Percentiles rank a stretch among this genome's conserved stretches.
Conservation (phyloP, 2,888 invertebrate species). For the Mesodorylaimus sp. region DNA sequence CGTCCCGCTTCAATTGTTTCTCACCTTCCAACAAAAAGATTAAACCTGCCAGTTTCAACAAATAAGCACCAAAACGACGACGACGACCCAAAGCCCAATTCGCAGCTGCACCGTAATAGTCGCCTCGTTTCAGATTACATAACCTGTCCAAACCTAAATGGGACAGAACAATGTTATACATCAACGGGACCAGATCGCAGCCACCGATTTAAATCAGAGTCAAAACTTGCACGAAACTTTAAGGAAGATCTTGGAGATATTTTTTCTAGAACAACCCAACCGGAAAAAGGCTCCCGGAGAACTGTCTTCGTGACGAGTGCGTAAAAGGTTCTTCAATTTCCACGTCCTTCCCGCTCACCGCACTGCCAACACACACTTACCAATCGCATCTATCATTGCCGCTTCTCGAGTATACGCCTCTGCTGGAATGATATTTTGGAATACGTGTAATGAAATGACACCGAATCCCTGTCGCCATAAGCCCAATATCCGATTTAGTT, state of each 20-base stretch:
- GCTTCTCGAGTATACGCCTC: conserved; percentile 88
- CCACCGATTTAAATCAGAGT: not conserved
- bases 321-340: too few relatives aligned
- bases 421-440: conserved; percentile 67
- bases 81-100: conserved; percentile 43
- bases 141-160: conserved; percentile 45
- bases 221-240: not conserved
- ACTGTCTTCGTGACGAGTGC: too few relatives aligned
- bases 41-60: not conserved
- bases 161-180: not conserved
- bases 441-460: conserved; percentile 72
- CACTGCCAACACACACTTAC: conserved; percentile 26
- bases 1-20: too few relatives aligned
- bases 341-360: too few relatives aligned
- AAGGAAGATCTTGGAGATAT: too few relatives aligned
- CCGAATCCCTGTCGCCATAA: conserved; percentile 68
- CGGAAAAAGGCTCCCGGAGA: too few relatives aligned
- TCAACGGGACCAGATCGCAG: not conserved
- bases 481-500: conserved; percentile 58
- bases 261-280: too few relatives aligned
- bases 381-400: conserved; percentile 73
- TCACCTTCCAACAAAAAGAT: not conserved
- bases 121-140: conserved; percentile 57
- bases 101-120: conserved; percentile 58
- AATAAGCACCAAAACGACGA: not conserved